Evolutionary conservation across 2,888 invertebrate species (phyloP), one percentile per base, ranked within the genome.

Genomic region (Reticulitermes lucifugus): DNA sequence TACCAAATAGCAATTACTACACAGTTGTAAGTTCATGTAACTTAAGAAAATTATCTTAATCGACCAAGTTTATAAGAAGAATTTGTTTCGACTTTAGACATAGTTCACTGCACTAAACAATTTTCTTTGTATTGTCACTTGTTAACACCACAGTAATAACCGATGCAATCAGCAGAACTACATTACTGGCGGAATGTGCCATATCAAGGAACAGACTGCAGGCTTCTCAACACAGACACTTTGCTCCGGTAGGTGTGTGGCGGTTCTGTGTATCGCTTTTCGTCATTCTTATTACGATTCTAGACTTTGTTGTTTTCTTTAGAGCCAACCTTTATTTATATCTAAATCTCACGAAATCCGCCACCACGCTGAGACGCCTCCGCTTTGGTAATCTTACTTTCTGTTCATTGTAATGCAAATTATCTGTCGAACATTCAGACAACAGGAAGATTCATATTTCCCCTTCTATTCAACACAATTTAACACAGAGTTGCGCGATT

Each of bases 281-380:
- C 71, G 35, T 12, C 71, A 29, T 71, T 71, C 6, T 71, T 71
- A n/a, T 60, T 60, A 60, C 60, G 60, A 21, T 21, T 60, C 60
- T 60, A 60, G 22, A 10, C 43, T 21, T 75, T 43, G 43, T 75
- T 75, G 14, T 43, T 12, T 9, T 1, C 75, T 22, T 7, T 18
- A 46, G 41, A 43, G 43, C 14, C 43, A 21, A 14, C 43, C 43
- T 75, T 75, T 75, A 75, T 75, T 75, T 75, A 43, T 75, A 43
- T 75, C 43, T 75, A n/a, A 43, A 43, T 75, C 75, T 75, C 75
- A 75, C 75, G 75, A 43, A 75, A 43, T 75, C 75, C 75, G 75
- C 43, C 71, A 75, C 43, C 75, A 75, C 75, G 75, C 43, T 4
- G 35, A 29, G 22, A 43, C 25, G 25, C 14, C 18, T 9, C 29